phyloP scores from a whole-genome alignment of 1,140 invertebrate genomes.

The Zophobas morio region DNA sequence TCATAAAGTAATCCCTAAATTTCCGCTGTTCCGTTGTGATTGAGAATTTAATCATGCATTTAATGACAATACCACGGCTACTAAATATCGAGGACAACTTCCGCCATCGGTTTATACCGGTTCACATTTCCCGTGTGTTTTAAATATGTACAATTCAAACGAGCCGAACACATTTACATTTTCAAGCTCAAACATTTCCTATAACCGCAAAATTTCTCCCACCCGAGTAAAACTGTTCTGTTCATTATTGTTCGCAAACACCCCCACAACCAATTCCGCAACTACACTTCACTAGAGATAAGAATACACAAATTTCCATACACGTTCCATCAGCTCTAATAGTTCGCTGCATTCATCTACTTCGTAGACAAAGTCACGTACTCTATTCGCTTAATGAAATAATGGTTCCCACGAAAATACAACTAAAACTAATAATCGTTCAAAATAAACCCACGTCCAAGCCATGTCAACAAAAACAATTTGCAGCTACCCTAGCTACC shows the following conservation, averaged over 20 bases:
- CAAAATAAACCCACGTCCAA: too few species aligned
- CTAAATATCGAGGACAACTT: slow-evolving; percentile 44
- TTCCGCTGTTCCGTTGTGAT: slow-evolving; percentile 37
- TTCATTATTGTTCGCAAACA: slow-evolving; percentile 34
- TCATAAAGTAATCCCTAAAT: slow-evolving; percentile 40
- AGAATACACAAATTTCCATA: slow-evolving; percentile 5
- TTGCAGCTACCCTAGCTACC: not conserved
- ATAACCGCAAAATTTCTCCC: slow-evolving; percentile 47
- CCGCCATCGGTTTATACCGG: slow-evolving; percentile 43
- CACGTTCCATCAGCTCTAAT: not conserved
- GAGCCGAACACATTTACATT: slow-evolving; percentile 44
- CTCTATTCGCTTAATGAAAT: too few species aligned
- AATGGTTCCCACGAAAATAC: too few species aligned
- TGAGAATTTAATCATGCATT: slow-evolving; percentile 49
- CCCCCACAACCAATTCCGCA: slow-evolving; percentile 4
- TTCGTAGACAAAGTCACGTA: too few species aligned
- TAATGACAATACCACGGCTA: slow-evolving; percentile 43
- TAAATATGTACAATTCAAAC: slow-evolving; percentile 49
- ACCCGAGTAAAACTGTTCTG: slow-evolving; percentile 22
- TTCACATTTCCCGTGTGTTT: slow-evolving; percentile 48
- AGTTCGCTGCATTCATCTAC: too few species aligned
- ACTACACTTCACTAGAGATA: slow-evolving; percentile 10
- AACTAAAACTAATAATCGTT: too few species aligned
- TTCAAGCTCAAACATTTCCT: slow-evolving; percentile 35
- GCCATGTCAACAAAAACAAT: too few species aligned